A percentile compares a stretch with the other conserved stretches of the same genome.
Conservation (phyloP, 2,888 invertebrate genomes). For the Eumerus sabulonum region DNA sequence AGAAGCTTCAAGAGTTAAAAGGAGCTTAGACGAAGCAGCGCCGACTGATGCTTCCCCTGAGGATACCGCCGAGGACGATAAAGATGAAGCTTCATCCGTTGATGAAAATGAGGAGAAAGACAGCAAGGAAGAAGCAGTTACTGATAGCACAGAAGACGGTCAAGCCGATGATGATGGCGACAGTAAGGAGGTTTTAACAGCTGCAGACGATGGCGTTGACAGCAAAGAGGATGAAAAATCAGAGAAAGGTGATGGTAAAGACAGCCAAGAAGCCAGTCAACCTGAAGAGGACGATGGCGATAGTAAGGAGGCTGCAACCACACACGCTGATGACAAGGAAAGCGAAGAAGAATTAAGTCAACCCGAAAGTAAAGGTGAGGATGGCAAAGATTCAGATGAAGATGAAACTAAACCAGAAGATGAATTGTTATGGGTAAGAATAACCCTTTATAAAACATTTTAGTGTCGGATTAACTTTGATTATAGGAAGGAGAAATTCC, state of each 20-base stretch:
- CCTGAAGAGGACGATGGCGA: conserved; percentile 79
- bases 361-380: conserved; percentile 73
- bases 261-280: neutral
- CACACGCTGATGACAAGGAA: conserved; percentile 27
- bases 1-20: conserved; percentile 64
- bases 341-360: conserved; percentile 45
- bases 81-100: conserved; percentile 74
- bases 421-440: conserved; percentile 82
- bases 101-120: conserved; percentile 73
- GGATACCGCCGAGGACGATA: conserved; percentile 76
- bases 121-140: conserved; percentile 73
- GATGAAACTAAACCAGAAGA: conserved; percentile 82
- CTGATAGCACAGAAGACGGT: conserved; percentile 72
- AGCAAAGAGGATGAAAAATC: conserved; percentile 71
- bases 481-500: conserved; percentile 86
- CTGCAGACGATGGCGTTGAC: conserved; percentile 69
- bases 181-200: conserved; percentile 71
- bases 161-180: conserved; percentile 73
- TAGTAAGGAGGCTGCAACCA: conserved; percentile 69
- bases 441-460: too few relatives aligned
- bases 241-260: conserved; percentile 78
- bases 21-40: conserved; percentile 75
- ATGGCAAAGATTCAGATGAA: conserved; percentile 75
- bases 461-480: neutral
- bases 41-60: conserved; percentile 76